A percentile compares a stretch with the other conserved stretches of the same genome.
These are phyloP conservation scores for Artemia franciscana DNA, from an alignment of 1,140 invertebrate species.

Conservation along the genomic window DNA sequence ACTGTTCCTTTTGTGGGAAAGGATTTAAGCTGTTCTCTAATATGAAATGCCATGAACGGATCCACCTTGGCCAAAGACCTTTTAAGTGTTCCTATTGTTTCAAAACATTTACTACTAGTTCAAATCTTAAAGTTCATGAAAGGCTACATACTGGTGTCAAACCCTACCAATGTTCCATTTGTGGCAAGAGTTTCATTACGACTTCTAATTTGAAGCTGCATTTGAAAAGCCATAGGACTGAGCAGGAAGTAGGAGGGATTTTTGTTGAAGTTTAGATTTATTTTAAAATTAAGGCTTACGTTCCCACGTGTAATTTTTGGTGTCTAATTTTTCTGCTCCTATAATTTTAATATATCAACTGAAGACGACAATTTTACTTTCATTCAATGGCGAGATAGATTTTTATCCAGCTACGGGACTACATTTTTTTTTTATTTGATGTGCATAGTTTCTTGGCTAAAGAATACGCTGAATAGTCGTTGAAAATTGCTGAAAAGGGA, in stretches of 20 bases:
- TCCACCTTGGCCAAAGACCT: neutral
- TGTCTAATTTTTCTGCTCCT: too few species aligned
- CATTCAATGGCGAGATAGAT: too few species aligned
- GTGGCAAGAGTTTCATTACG: neutral
- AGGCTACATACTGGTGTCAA: slow-evolving; percentile 1
- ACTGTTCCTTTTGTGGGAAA: neutral
- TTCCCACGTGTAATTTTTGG: too few species aligned
- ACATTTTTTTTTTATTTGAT: too few species aligned
- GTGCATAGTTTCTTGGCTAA: too few species aligned
- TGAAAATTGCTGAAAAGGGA: too few species aligned
- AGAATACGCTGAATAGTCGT: too few species aligned
- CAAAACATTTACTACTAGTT: neutral
- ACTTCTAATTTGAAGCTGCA: neutral
- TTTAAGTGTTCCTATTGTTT: neutral
- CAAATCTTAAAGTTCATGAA: neutral
- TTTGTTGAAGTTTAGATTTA: too few species aligned
- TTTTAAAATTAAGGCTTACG: too few species aligned
- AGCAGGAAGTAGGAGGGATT: neutral
- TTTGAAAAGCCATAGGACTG: neutral
- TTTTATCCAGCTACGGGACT: too few species aligned
- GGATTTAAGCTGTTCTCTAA: neutral
- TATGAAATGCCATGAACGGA: neutral
- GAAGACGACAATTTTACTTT: too few species aligned
- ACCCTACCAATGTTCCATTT: neutral
- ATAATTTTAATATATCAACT: too few species aligned